phyloP scores from a whole-genome alignment of 2,797 vertebrate genomes.

The Sebastes matsubarae region DNA sequence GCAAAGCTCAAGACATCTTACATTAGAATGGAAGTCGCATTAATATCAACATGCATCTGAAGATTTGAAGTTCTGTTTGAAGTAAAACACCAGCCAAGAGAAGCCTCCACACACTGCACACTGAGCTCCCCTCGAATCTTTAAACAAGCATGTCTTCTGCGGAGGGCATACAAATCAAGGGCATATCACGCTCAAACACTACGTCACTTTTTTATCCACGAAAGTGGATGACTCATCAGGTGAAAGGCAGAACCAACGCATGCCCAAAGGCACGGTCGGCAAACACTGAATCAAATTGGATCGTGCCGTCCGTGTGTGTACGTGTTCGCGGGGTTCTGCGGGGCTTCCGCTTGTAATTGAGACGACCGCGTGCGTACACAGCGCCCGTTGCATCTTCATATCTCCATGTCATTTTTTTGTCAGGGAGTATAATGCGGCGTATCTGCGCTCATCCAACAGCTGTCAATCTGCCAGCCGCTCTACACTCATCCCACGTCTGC shows the following conservation, averaged over 20 bases:
- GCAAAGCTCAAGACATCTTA: not conserved
- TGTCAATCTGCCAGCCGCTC: slow-evolving; percentile 52
- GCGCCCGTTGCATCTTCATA: not conserved
- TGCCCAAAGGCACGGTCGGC: slow-evolving; percentile 13
- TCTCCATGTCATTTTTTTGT: slow-evolving; percentile 22
- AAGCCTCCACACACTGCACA: not conserved
- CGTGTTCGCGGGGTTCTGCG: not conserved
- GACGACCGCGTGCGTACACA: not conserved
- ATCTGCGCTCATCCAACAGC: slow-evolving; percentile 38
- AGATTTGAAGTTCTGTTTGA: not conserved
- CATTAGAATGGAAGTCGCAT: slow-evolving; percentile 1
- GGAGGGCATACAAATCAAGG: slow-evolving; percentile 4
- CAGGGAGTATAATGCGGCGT: slow-evolving; percentile 2
- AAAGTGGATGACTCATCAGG: slow-evolving; percentile 42
- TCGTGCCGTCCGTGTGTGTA: not conserved
- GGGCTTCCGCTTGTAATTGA: slow-evolving; percentile 21
- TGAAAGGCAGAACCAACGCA: slow-evolving; percentile 11
- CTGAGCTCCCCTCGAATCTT: not conserved
- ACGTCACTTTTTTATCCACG: not conserved
- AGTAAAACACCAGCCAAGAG: not conserved
- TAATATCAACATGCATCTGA: not conserved
- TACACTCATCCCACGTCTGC: slow-evolving; percentile 21
- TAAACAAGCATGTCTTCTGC: not conserved
- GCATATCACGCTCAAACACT: not conserved
- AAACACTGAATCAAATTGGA: slow-evolving; percentile 47